Conservation (phyloP, 2,888 invertebrate species). For the Pelosia muscerda region DNA sequence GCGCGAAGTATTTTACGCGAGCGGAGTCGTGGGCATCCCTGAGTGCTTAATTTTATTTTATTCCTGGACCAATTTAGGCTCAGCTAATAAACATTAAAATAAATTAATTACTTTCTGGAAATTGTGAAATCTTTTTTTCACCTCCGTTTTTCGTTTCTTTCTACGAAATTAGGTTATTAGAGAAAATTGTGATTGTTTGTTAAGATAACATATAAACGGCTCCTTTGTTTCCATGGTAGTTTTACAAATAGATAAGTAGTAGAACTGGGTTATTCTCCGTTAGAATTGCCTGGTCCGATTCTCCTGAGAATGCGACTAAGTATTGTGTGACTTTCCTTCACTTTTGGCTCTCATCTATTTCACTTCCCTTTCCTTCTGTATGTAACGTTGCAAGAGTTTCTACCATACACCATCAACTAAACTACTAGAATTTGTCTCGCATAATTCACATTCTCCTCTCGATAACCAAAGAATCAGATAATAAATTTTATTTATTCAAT, state of each 20-base stretch:
- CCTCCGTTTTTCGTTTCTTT: not conserved
- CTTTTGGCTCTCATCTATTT: too few species aligned
- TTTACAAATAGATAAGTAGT: not conserved
- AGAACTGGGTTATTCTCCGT: not conserved
- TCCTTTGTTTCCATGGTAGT: not conserved
- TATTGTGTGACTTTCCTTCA: too few species aligned
- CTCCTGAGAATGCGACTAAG: not conserved
- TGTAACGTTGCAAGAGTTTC: too few species aligned
- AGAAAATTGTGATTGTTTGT: conserved; percentile 6
- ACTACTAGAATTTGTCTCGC: too few species aligned
- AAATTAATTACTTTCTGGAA: not conserved
- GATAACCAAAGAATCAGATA: too few species aligned
- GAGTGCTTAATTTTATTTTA: not conserved
- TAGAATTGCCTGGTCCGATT: not conserved
- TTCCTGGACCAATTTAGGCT: not conserved
- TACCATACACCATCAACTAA: too few species aligned
- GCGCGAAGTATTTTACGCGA: not conserved
- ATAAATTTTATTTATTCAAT: too few species aligned
- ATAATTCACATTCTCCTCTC: too few species aligned
- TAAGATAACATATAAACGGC: not conserved
- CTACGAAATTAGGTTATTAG: not conserved
- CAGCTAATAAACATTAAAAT: not conserved
- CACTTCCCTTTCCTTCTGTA: too few species aligned
- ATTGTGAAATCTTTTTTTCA: not conserved
- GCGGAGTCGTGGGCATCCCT: not conserved